Base-by-base conservation (phyloP, 2,113 vertebrate species). In the Perca fluviatilis region DNA sequence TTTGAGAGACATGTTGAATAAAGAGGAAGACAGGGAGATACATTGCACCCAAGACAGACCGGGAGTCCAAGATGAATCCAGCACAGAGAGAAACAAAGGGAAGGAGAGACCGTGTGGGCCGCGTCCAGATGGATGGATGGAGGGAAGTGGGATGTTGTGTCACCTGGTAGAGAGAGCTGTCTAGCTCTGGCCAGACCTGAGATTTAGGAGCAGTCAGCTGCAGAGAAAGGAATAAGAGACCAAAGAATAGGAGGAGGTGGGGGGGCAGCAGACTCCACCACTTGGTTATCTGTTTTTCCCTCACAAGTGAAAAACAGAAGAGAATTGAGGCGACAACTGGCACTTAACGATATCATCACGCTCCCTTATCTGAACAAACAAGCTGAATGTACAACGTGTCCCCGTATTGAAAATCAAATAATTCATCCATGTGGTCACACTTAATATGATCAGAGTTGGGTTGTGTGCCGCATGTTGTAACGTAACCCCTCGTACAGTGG, bases 81-180 rank as follows among this genome's bases (percentile, higher is more conserved):
- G 83, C 25, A 0, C 5, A 1, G 69, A 86, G 73, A 88, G 69
- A 82, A 58, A 92, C 79, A 72, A 84, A 36, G 54, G 50, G 60
- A 77, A 79, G 76, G 77, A 77, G 79, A 74, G 74, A 70, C 69
- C 43, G 88, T 81, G 89, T 85, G 86, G 77, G 88, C 68, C 14
- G 46, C 49, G 50, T 73, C 1, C 15, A 78, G 80, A 79, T 84
- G 86, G 88, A 92, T 86, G 78, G 80, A 92, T 78, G 68, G 61
- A 87, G 43, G 87, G 82, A 79, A 77, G 56, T 62, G 76, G 68
- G 74, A 71, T 83, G 82, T 77, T 90, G 88, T 92, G 89, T 89
- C 88, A 89, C 88, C 90, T 87, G 88, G 62, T 63, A 82, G 89
- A 93, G 83, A 83, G 84, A 85, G 80, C 79, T 90, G 89, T 91